These are phyloP conservation scores for Mus musculus DNA, from an alignment of 2,113 vertebrate genomes.

Conservation along the genomic window GRCm39 chr7:77912001-77912500, in stretches of 20 bases:
- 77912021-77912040: not conserved
- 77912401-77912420: not conserved
- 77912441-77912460: not conserved
- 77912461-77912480: not conserved
- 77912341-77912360: not conserved
- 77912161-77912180: not conserved
- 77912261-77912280: not conserved
- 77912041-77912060: not conserved
- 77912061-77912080: not conserved
- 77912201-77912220: not conserved
- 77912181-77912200: not conserved
- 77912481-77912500: not conserved
- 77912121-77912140: not conserved
- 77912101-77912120: too few species aligned
- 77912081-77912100: fast-evolving
- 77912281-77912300: not conserved
- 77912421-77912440: not conserved
- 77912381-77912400: not conserved
- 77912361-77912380: not conserved
- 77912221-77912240: not conserved
- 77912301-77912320: not conserved
- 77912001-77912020: not conserved
- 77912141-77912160: not conserved
- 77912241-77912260: not conserved
- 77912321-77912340: fast-evolving